Conservation (phyloP, 2,888 invertebrate species). For the Drosophila bunnanda region DNA sequence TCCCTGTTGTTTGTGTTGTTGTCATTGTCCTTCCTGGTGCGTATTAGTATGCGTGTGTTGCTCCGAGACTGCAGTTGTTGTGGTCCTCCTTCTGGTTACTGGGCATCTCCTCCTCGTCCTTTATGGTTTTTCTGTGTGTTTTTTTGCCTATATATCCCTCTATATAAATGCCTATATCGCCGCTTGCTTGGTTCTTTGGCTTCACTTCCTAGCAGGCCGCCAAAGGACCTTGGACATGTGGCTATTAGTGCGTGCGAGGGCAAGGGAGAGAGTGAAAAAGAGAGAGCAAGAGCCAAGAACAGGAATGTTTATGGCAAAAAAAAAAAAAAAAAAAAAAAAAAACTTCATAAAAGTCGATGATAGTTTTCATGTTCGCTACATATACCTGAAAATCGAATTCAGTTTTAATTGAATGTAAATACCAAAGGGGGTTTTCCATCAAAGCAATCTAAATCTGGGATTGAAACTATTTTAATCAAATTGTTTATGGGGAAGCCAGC, state of each 20-base stretch:
- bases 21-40: slow-evolving; percentile 50
- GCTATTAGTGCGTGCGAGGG: slow-evolving; percentile 20
- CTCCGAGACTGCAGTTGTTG: slow-evolving; percentile 46
- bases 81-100: slow-evolving; percentile 52
- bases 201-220: slow-evolving; percentile 67
- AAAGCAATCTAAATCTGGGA: slow-evolving; percentile 20
- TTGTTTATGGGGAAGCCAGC: slow-evolving; percentile 11
- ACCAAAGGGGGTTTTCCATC: slow-evolving; percentile 22
- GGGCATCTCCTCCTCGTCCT: slow-evolving; percentile 50
- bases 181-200: slow-evolving; percentile 51
- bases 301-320: slow-evolving; percentile 59
- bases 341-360: slow-evolving; percentile 19
- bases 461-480: slow-evolving; percentile 30
- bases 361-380: slow-evolving; percentile 15
- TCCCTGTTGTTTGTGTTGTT: slow-evolving; percentile 31
- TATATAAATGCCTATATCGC: slow-evolving; percentile 39
- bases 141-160: slow-evolving; percentile 49
- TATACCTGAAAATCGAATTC: slow-evolving; percentile 42
- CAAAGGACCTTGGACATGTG: slow-evolving; percentile 68
- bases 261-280: slow-evolving; percentile 2
- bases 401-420: slow-evolving; percentile 47
- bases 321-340: slow-evolving; percentile 31
- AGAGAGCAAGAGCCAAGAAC: slow-evolving; percentile 54
- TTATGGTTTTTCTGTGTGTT: slow-evolving; percentile 23
- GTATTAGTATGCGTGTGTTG: slow-evolving; percentile 37